Evolutionary conservation across 2,888 invertebrate genomes (phyloP).

Genomic region (Spodoptera picta): DNA sequence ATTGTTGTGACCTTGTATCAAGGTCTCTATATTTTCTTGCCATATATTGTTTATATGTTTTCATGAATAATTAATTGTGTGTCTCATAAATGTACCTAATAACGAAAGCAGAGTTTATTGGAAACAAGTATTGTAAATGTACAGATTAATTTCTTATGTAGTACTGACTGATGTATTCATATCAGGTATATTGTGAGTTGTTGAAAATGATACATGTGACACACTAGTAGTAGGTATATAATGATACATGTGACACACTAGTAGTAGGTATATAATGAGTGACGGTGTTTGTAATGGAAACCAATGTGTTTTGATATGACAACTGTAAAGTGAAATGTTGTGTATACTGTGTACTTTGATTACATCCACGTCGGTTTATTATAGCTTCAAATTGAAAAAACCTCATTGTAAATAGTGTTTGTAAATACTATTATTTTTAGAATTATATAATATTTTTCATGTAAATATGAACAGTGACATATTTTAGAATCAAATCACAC

Average conservation of each 20-base stretch:
- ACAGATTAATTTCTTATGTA: neutral
- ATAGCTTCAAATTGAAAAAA: constrained; percentile 40
- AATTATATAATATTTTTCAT: constrained; percentile 32
- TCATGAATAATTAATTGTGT: constrained; percentile 32
- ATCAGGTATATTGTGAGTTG: constrained; percentile 3
- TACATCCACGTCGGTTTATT: constrained; percentile 7
- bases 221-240: neutral
- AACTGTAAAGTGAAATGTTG: neutral
- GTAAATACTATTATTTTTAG: constrained; percentile 54
- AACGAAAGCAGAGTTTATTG: constrained; percentile 1
- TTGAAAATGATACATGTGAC: constrained; percentile 11
- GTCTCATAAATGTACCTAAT: constrained; percentile 29
- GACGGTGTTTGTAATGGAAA: constrained; percentile 33
- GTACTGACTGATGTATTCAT: neutral
- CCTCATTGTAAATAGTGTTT: constrained; percentile 58
- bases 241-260: constrained; percentile 10
- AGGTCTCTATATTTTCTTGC: constrained; percentile 85
- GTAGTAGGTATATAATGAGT: constrained; percentile 5
- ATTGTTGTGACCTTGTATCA: constrained; percentile 86
- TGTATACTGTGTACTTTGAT: neutral
- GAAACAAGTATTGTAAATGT: neutral
- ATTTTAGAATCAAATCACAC: constrained; percentile 50
- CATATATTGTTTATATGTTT: constrained; percentile 79
- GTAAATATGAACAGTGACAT: constrained; percentile 51
- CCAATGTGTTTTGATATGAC: neutral